Base-by-base conservation (phyloP, 2,888 invertebrate species). In the Spodoptera littoralis region DNA sequence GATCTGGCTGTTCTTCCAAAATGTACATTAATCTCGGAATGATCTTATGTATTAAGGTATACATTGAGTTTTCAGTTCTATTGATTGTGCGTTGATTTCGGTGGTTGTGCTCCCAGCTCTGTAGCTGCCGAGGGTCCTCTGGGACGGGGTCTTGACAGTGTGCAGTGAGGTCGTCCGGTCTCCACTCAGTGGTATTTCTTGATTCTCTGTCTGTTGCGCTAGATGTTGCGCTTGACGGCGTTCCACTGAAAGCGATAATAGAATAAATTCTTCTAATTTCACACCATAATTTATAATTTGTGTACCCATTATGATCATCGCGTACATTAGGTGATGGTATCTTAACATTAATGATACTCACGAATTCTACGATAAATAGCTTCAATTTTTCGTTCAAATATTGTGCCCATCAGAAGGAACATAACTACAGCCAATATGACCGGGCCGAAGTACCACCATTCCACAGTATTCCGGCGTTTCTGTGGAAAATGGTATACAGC, bases 381-480 rank as follows among this genome's bases (percentile, higher is more conserved):
- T 70, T 92, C 93, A 4, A 92, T 85, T 42, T 87, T 82, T 3
- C 79, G 82, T 62, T 93, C 91, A 63, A 91, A 89, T 58, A 91
- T 73, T 0, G 91, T 91, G 1, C 93, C 93, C 18, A 92, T 84
- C 8, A 93, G 84, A 0, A 93, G 81, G 57, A 93, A 93, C 86
- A 93, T 79, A 1, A 90, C 64, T 30, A 93, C 51, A 2, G 92
- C 93, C 54, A 92, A 70, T 2, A 90, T 9, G 36, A 93, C 47
- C 0, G 93, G 92, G 3, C 81, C 84, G 22, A 84, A 83, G 68
- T 81, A 80, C 86, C 88, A 84, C 88, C 90, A 91, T 86, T 87
- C 88, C 88, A 91, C 86, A 70, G 60, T 61, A 55, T 70, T 70
- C 4, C 54, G 45, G 61, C 52, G 22, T 59, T 65, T 72, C 77